Evolutionary conservation across 2,797 vertebrate genomes (phyloP).

Genomic region (Enteromius thamalakanensis): DNA sequence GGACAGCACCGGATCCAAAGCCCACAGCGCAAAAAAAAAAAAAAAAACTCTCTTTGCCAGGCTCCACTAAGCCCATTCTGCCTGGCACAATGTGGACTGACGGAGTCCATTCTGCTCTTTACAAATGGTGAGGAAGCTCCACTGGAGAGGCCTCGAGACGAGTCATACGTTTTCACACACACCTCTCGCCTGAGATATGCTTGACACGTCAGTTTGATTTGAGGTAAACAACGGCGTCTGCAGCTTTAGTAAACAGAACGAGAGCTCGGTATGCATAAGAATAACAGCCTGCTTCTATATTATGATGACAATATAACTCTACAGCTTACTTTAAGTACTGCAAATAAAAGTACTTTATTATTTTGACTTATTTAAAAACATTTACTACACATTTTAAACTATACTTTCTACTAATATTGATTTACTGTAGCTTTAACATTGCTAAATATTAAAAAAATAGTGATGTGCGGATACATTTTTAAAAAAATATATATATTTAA

Average conservation of each 20-base stretch:
- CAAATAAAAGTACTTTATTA: not conserved
- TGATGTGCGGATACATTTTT: no score
- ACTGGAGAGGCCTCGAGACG: conserved; percentile 52
- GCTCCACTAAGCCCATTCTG: conserved; percentile 88
- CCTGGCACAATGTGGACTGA: conserved; percentile 81
- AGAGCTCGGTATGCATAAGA: not conserved
- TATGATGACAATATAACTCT: not conserved
- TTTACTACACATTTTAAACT: not conserved
- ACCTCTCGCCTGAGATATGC: conserved; percentile 32
- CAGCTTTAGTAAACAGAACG: not conserved
- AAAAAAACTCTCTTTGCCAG: conserved; percentile 79
- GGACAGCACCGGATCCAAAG: conserved; percentile 81
- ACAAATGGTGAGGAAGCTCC: conserved; percentile 62
- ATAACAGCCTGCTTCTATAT: not conserved
- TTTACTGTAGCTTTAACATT: not conserved
- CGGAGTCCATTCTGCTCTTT: conserved; percentile 80
- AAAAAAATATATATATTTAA: no score
- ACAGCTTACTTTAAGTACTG: not conserved
- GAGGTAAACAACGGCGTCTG: conserved; percentile 9
- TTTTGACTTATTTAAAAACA: no score
- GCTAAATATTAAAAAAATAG: not conserved
- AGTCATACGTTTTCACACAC: conserved; percentile 43
- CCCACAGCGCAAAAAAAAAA: conserved; percentile 76
- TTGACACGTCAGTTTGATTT: conserved; percentile 15
- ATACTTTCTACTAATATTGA: not conserved